Base-by-base conservation (phyloP, 2,113 vertebrate genomes). In the Marcusenius ussheri region DNA sequence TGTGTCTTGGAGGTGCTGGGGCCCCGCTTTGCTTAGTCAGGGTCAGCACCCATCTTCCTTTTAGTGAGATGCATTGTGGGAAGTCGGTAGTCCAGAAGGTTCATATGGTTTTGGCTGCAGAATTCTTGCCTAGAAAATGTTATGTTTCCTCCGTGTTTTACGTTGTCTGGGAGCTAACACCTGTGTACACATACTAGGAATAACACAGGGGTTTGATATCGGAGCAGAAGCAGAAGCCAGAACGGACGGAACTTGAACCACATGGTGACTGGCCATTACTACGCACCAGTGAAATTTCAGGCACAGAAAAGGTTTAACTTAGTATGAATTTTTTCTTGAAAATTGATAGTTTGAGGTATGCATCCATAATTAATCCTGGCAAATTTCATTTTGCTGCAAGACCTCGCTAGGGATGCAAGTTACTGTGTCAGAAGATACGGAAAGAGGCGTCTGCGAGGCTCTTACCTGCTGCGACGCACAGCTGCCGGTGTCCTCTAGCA, bases 401-500 rank as follows among this genome's bases (percentile, higher is more conserved):
- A 56, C n/a, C 11, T 42, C 13, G 2, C 51, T 10, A 46, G 46
- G 89, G n/a, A 47, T 49, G 27, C 31, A 39, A 88, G 85, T 66
- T 45, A 8, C n/a, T 13, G 27, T 27, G 50, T 58, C 24, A 13
- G 31, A 87, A 87, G 47, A 31, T 15, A 5, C 5, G 19, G 21
- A 47, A 47, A 83, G 19, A 46, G 80, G 42, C 5, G 19, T 10
- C 42, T 46, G 19, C 35, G 49, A 17, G 35, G 87, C 77, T 80
- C 24, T 17, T 66, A 90, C 90, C 87, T 91, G 89, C 27, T 62
- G 88, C 53, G 56, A 39, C 49, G 90, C 90, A 90, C 84, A 87
- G 86, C 89, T 91, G 91, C 88, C 58, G 42, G 51, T 88, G 50
- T 89, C 90, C 91, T 85, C 83, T 42, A 89, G 90, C 89, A 39